A percentile compares a stretch with the other conserved stretches of the same genome.
Conservation (phyloP, 2,113 vertebrate genomes). For the Cranoglanis bouderius region DNA sequence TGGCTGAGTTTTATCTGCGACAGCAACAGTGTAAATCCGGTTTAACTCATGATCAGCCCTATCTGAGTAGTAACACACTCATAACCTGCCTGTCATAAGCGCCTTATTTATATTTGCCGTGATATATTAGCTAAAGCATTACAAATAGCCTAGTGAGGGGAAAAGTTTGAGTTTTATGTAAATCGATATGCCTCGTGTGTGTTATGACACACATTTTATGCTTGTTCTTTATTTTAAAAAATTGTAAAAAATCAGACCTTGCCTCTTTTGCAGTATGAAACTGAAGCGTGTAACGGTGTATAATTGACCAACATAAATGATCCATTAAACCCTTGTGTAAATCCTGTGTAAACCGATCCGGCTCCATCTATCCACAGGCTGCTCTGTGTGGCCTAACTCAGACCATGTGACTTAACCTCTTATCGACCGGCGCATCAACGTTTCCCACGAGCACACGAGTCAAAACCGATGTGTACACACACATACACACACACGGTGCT, state of each 20-base stretch:
- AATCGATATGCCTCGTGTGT: neutral
- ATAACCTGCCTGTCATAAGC: neutral
- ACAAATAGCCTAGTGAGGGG: too few species aligned
- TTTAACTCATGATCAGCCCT: neutral
- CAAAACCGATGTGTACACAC: constrained; percentile 52
- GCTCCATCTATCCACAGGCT: constrained; percentile 7
- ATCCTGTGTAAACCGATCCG: constrained; percentile 31
- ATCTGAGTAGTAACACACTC: neutral
- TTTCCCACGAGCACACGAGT: constrained; percentile 50
- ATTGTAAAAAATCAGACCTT: neutral
- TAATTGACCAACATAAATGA: constrained; percentile 6
- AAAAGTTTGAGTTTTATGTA: neutral
- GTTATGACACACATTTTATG: neutral
- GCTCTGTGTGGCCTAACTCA: constrained; percentile 6
- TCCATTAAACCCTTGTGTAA: constrained; percentile 37
- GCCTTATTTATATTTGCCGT: neutral
- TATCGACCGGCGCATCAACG: constrained; percentile 19
- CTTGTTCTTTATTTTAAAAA: neutral
- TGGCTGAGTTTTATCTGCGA: too few species aligned
- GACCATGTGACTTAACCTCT: constrained; percentile 51
- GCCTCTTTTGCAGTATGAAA: constrained; percentile 14
- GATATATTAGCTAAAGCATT: neutral
- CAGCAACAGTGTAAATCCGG: too few species aligned
- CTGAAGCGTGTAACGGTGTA: neutral
- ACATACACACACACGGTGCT: constrained; percentile 64